Evolutionary conservation across 2,113 vertebrate species (phyloP).

Genomic region (Cyanoramphus novaezelandiae): DNA sequence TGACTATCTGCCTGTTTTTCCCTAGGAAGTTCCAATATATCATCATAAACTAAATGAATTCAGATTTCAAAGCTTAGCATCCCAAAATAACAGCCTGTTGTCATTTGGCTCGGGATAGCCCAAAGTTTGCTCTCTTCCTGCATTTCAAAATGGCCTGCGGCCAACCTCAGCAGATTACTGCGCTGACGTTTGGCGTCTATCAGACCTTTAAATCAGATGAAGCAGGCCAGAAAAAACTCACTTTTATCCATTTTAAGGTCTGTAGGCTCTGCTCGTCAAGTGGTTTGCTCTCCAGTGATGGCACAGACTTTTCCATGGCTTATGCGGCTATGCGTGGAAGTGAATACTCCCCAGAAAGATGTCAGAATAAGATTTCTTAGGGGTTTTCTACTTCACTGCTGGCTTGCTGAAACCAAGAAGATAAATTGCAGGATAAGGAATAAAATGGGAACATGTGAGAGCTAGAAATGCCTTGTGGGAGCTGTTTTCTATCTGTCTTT

Average conservation of each 20-base stretch:
- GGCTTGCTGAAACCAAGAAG: slow-evolving; percentile 25
- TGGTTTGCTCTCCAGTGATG: slow-evolving; percentile 35
- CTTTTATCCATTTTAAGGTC: slow-evolving; percentile 29
- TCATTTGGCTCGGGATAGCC: slow-evolving; percentile 32
- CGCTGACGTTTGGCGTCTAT: slow-evolving; percentile 7
- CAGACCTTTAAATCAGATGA: slow-evolving; percentile 44
- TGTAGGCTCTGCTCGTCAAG: background rate
- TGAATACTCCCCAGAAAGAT: slow-evolving; percentile 27
- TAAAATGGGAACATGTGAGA: slow-evolving; percentile 17
- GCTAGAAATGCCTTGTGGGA: background rate
- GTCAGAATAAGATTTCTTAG: background rate
- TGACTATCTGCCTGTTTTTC: background rate
- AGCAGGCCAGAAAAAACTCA: slow-evolving; percentile 40
- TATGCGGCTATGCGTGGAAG: background rate
- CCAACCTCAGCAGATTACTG: slow-evolving; percentile 36
- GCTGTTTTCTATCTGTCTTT: background rate
- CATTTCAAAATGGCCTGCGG: background rate
- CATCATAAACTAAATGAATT: slow-evolving; percentile 40
- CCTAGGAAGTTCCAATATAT: background rate
- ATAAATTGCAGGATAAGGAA: slow-evolving; percentile 21
- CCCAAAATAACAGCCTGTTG: slow-evolving; percentile 25
- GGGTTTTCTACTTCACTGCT: background rate
- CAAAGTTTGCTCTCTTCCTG: slow-evolving; percentile 16
- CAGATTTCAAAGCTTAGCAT: slow-evolving; percentile 33
- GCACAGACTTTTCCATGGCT: slow-evolving; percentile 31